Conservation (phyloP, 1,140 invertebrate species). For the Holotrichia oblita region DNA sequence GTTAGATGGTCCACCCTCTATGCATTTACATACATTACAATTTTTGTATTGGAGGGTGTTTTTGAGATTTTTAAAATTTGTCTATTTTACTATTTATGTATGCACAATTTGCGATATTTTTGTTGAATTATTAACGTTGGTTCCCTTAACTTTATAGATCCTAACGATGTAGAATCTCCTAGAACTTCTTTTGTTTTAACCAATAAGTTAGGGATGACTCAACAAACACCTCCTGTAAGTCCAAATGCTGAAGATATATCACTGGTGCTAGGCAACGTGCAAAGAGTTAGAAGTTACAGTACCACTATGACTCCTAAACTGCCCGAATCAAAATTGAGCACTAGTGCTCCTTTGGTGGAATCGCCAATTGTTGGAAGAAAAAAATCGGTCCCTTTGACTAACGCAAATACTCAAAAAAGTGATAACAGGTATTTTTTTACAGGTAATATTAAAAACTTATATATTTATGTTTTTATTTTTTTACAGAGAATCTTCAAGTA, state of each 20-base stretch:
- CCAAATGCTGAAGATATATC: conserved; percentile 88
- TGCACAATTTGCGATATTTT: no score
- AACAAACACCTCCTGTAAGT: conserved; percentile 78
- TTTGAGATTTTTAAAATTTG: no score
- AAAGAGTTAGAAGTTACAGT: conserved; percentile 81
- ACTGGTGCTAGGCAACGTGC: conserved; percentile 84
- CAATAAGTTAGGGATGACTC: conserved; percentile 75
- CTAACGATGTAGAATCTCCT: conserved; percentile 88
- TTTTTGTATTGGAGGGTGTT: no score
- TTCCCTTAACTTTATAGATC: conserved; percentile 68
- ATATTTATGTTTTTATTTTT: not conserved
- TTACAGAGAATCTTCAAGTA: conserved; percentile 45
- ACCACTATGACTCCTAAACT: conserved; percentile 72
- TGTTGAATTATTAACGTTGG: no score
- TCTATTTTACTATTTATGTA: no score
- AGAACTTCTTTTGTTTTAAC: conserved; percentile 76
- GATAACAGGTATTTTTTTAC: conserved; percentile 38
- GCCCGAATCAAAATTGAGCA: conserved; percentile 48
- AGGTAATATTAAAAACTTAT: not conserved
- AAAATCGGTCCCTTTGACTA: conserved; percentile 69
- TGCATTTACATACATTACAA: no score
- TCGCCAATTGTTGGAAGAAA: conserved; percentile 69
- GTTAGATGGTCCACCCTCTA: no score
- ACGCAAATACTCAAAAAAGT: conserved; percentile 35
- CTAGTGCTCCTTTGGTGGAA: conserved; percentile 52